Percentiles rank a stretch among this genome's conserved stretches.
Conservation (phyloP, 2,888 invertebrate species). For the Xanthorhoe designata region DNA sequence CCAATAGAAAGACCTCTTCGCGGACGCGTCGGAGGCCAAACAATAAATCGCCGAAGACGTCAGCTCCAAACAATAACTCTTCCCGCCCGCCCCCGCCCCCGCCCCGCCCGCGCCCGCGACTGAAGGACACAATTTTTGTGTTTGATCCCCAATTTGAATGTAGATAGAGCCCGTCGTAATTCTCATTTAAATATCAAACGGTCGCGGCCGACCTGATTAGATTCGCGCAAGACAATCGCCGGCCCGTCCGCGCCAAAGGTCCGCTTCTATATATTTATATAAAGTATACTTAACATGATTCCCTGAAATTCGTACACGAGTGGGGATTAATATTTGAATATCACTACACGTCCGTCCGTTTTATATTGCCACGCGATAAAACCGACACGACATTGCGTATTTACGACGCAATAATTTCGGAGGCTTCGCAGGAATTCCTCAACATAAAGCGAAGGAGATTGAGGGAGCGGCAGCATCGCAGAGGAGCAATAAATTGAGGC, state of each 20-base stretch:
- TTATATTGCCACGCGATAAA: conserved; percentile 30
- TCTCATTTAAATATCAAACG: conserved; percentile 58
- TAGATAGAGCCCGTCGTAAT: conserved; percentile 59
- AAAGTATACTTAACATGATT: conserved; percentile 5
- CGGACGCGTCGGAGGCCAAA: conserved; percentile 34
- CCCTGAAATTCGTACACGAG: conserved; percentile 25
- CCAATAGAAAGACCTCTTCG: conserved; percentile 43
- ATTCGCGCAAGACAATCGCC: conserved; percentile 15
- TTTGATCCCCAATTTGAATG: conserved; percentile 69
- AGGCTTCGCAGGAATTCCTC: conserved; percentile 29
- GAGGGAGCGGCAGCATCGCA: conserved; percentile 14
- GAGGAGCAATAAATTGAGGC: conserved; percentile 24
- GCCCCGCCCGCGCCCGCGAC: conserved; percentile 1
- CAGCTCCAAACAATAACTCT: conserved; percentile 30
- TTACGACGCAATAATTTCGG: conserved; percentile 32
- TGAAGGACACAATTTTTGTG: conserved; percentile 55
- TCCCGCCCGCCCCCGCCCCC: conserved; percentile 5
- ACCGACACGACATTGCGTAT: conserved; percentile 24
- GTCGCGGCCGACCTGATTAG: conserved; percentile 35
- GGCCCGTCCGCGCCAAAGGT: conserved; percentile 2
- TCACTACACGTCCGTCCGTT: conserved; percentile 23
- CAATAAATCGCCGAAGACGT: conserved; percentile 50
- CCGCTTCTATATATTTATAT: conserved; percentile 7
- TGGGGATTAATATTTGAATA: conserved; percentile 36
- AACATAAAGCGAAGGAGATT: conserved; percentile 24